These are phyloP conservation scores for Leptocoma aspasia DNA, from an alignment of 2,113 vertebrate species.

Conservation along the genomic window DNA sequence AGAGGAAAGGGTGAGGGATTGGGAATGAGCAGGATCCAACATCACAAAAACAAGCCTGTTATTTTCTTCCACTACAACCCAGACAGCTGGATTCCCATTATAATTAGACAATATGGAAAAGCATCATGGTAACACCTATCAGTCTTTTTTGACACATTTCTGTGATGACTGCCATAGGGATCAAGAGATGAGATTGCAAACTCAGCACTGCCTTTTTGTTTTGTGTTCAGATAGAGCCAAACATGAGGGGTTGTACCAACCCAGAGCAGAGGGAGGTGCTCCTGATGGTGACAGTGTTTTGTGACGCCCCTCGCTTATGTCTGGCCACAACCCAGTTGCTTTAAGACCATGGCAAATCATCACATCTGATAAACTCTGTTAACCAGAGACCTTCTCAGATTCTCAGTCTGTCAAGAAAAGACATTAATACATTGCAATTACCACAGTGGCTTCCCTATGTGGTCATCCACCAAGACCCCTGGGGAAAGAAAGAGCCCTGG, in stretches of 20 bases:
- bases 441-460: accelerated
- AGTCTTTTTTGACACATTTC: neutral
- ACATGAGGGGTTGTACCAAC: neutral
- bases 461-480: neutral
- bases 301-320: neutral
- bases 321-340: neutral
- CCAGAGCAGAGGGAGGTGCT: neutral
- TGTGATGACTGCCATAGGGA: neutral
- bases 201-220: neutral
- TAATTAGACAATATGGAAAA: neutral
- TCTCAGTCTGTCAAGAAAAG: neutral
- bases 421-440: neutral
- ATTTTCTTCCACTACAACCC: neutral
- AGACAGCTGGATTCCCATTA: neutral
- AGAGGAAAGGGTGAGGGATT: neutral
- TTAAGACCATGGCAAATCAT: neutral
- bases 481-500: neutral
- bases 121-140: accelerated
- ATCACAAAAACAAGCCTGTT: neutral
- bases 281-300: neutral
- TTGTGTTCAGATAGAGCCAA: neutral
- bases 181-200: neutral
- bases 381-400: neutral
- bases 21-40: neutral
- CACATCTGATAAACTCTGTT: neutral